A percentile compares a stretch with the other conserved stretches of the same genome.
phyloP scores from a whole-genome alignment of 2,888 invertebrate species.

The Meliscaeva auricollis region DNA sequence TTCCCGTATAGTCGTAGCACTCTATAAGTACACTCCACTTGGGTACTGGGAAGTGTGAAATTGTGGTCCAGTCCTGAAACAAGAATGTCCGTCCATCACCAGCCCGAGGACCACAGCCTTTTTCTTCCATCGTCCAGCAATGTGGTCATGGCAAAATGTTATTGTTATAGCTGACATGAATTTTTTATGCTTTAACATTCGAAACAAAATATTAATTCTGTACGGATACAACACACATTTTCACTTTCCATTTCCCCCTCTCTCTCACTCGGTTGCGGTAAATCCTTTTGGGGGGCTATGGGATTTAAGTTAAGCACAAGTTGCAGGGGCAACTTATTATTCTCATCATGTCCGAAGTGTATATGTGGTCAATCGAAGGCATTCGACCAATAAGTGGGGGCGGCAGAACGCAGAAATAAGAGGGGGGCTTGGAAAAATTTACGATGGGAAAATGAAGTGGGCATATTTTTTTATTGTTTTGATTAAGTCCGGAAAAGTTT shows the following conservation, averaged over 20 bases:
- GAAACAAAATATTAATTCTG: slow-evolving; percentile 75
- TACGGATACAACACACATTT: slow-evolving; percentile 66
- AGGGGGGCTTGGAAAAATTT: slow-evolving; percentile 45
- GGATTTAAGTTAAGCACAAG: no score
- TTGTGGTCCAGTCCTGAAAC: slow-evolving; percentile 11
- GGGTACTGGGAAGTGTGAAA: slow-evolving; percentile 6
- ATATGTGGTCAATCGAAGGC: slow-evolving; percentile 70
- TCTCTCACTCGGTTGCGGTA: neutral
- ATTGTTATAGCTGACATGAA: slow-evolving; percentile 76
- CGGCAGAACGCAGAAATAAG: neutral
- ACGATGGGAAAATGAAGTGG: slow-evolving; percentile 75
- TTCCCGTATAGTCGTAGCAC: neutral
- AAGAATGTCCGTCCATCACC: neutral
- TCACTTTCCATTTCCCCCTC: slow-evolving; percentile 64
- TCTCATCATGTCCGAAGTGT: slow-evolving; percentile 53
- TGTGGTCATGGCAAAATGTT: slow-evolving; percentile 69
- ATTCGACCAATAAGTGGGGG: slow-evolving; percentile 21
- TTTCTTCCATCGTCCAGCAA: neutral
- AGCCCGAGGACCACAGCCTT: neutral
- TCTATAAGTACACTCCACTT: neutral
- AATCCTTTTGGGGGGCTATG: slow-evolving; percentile 49
- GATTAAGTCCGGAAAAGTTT: slow-evolving; percentile 75
- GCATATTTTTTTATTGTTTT: slow-evolving; percentile 74
- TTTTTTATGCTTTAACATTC: slow-evolving; percentile 69
- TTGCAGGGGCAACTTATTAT: slow-evolving; percentile 58